These are phyloP conservation scores for Sebastes alutus DNA, from an alignment of 2,797 vertebrate genomes.

Conservation along the genomic window DNA sequence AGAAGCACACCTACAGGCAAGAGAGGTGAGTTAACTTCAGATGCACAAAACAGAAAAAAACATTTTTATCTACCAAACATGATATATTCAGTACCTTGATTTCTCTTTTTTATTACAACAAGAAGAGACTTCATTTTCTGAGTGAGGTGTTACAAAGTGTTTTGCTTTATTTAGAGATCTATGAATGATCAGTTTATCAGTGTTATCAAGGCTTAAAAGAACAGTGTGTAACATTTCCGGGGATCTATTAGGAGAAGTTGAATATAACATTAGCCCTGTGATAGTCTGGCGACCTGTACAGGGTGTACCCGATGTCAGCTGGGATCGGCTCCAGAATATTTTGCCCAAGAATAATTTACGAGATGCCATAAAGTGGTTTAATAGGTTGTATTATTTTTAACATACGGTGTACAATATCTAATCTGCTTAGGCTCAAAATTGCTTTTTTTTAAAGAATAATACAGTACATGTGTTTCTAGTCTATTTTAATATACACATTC, in stretches of 20 bases:
- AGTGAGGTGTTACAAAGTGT: too few relatives aligned
- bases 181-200: neutral
- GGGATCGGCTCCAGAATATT: too few relatives aligned
- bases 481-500: too few relatives aligned
- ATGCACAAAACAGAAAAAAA: neutral
- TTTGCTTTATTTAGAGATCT: neutral
- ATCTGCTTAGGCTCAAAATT: neutral
- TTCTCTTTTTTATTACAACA: neutral
- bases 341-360: neutral
- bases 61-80: neutral
- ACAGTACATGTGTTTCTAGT: neutral
- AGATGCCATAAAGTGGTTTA: neutral
- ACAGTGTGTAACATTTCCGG: too few relatives aligned
- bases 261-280: too few relatives aligned
- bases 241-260: too few relatives aligned
- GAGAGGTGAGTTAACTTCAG: neutral
- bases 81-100: neutral
- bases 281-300: too few relatives aligned
- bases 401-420: neutral
- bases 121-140: neutral
- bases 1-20: conserved; percentile 91
- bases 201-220: too few relatives aligned
- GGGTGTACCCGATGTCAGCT: too few relatives aligned
- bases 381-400: neutral
- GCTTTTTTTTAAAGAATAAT: neutral